Percentiles rank a stretch among this genome's conserved stretches.
Conservation (phyloP, 2,888 invertebrate genomes). For the Calephelis perditalis region DNA sequence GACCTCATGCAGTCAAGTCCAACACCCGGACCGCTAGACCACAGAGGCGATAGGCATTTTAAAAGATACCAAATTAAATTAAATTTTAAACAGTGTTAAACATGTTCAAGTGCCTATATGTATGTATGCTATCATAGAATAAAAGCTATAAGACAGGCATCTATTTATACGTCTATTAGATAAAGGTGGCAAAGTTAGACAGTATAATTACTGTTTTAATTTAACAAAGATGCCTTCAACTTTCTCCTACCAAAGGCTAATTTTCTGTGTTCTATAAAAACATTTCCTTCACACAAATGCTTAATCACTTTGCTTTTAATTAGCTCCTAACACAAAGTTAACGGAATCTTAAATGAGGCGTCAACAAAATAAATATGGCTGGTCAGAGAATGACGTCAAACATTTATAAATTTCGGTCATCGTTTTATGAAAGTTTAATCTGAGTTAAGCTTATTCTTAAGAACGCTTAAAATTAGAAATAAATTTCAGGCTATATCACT, state of each 20-base stretch:
- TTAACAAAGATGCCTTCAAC: background rate
- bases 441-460: background rate
- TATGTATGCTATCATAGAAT: too few relatives aligned
- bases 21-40: too few relatives aligned
- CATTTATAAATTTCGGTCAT: background rate
- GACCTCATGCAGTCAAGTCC: too few relatives aligned
- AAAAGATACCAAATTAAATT: too few relatives aligned
- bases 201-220: too few relatives aligned
- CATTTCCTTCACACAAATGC: background rate
- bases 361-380: constrained; percentile 6
- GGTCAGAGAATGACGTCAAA: constrained; percentile 1
- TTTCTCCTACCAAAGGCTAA: constrained; percentile 1
- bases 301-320: constrained; percentile 5
- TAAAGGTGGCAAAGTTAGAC: too few relatives aligned
- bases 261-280: background rate
- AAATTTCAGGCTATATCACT: background rate
- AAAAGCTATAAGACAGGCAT: too few relatives aligned
- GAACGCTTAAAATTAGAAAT: too few relatives aligned
- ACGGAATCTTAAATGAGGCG: constrained; percentile 5
- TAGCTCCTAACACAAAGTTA: constrained; percentile 8
- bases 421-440: background rate
- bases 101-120: too few relatives aligned
- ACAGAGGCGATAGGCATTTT: too few relatives aligned
- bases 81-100: too few relatives aligned
- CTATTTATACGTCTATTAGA: too few relatives aligned